phyloP scores from a whole-genome alignment of 2,113 vertebrate species.

The Hippocampus abdominalis region DNA sequence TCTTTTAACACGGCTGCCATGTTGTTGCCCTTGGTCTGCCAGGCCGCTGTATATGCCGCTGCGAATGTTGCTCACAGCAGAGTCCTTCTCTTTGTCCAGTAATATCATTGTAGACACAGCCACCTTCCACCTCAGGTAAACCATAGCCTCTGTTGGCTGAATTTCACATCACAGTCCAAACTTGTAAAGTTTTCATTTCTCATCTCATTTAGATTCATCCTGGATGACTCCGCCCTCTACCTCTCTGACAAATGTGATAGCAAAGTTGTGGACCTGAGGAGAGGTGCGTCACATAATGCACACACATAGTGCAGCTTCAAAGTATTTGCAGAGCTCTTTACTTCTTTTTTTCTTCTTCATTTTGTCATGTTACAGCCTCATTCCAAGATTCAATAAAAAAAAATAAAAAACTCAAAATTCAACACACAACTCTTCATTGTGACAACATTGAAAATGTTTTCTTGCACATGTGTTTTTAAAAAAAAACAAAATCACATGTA shows the following conservation, averaged over 20 bases:
- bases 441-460: neutral
- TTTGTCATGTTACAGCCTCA: neutral
- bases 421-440: neutral
- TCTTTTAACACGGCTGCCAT: neutral
- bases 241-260: conserved; percentile 86
- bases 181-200: conserved; percentile 3
- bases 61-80: conserved; percentile 80
- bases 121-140: conserved; percentile 87
- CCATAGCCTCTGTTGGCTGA: neutral
- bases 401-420: neutral
- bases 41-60: conserved; percentile 87
- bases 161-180: neutral
- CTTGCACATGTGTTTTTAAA: neutral
- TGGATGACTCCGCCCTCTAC: conserved; percentile 89
- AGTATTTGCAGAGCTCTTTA: neutral
- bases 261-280: conserved; percentile 79
- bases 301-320: neutral
- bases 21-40: conserved; percentile 15
- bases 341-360: neutral
- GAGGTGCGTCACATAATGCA: conserved; percentile 67
- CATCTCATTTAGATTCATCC: conserved; percentile 78
- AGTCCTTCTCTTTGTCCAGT: conserved; percentile 89
- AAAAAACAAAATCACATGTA: neutral
- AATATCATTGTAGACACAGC: conserved; percentile 90
- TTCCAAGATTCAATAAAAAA: neutral